phyloP scores from a whole-genome alignment of 2,113 vertebrate species.

The Mastomys coucha region DNA sequence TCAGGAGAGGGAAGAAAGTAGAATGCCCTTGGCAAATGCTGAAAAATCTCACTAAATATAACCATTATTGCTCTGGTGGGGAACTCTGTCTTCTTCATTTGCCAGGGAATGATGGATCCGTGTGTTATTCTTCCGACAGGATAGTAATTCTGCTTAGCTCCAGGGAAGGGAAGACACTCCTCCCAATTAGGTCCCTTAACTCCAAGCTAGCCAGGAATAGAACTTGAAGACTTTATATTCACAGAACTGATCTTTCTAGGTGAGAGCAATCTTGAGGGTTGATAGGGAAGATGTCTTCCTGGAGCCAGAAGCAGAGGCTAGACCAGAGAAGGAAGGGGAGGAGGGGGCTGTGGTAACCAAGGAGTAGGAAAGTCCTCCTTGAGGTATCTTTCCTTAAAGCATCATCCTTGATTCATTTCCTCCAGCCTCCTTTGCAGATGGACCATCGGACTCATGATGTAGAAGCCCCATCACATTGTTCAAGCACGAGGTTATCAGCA shows the following conservation, averaged over 20 bases:
- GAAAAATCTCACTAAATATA: not conserved
- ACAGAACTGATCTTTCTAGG: not conserved
- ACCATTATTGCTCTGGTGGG: not conserved
- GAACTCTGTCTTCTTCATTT: not conserved
- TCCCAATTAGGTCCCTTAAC: not conserved
- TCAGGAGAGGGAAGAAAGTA: not conserved
- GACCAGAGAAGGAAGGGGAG: not conserved
- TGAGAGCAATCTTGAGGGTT: not conserved
- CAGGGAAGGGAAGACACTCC: not conserved
- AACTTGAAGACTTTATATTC: not conserved
- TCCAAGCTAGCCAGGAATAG: not conserved
- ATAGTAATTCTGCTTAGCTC: not conserved
- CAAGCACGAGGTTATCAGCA: not conserved
- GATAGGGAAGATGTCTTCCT: not conserved
- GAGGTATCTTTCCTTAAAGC: not conserved
- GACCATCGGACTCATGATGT: not conserved
- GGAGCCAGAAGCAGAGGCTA: not conserved
- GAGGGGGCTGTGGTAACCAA: not conserved
- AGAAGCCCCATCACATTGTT: not conserved
- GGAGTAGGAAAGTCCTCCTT: not conserved
- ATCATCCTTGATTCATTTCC: slow-evolving; percentile 4
- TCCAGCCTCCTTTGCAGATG: not conserved
- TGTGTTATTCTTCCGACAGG: not conserved
- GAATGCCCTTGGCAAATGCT: not conserved
- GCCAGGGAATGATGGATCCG: not conserved